These are phyloP conservation scores for Bungarus multicinctus DNA, from an alignment of 2,113 vertebrate genomes.

Conservation along the genomic window DNA sequence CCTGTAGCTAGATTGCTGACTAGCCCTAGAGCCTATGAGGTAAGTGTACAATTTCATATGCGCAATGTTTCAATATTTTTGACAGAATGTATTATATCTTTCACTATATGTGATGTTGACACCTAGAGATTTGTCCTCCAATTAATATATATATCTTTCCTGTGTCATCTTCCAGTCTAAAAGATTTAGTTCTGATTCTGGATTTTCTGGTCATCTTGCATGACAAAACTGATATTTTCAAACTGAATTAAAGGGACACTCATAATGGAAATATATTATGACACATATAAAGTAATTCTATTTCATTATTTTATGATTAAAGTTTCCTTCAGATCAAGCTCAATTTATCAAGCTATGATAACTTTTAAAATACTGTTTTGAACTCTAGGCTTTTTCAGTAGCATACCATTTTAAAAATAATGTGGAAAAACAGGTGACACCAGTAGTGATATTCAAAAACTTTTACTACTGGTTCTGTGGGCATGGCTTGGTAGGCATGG, in stretches of 20 bases:
- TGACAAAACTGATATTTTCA: background rate
- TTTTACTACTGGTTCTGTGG: too few relatives aligned
- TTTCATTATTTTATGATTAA: background rate
- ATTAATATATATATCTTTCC: background rate
- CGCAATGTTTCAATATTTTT: background rate
- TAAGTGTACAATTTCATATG: constrained; percentile 53
- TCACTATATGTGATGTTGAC: background rate
- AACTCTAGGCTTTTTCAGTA: background rate
- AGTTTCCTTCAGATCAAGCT: background rate
- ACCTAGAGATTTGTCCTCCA: background rate
- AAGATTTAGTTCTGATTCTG: background rate
- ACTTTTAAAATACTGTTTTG: background rate
- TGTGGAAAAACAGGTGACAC: background rate
- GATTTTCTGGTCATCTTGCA: background rate
- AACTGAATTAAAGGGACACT: background rate
- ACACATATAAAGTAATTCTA: background rate
- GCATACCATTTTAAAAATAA: background rate
- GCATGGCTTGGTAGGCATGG: too few relatives aligned
- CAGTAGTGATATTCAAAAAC: too few relatives aligned
- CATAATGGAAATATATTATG: background rate
- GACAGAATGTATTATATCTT: background rate
- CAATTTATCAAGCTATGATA: background rate
- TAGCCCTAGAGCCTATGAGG: constrained; percentile 68
- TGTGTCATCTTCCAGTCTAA: background rate
- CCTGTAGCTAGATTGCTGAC: constrained; percentile 74